Percentiles rank a stretch among this genome's conserved stretches.
These are phyloP conservation scores for Tachuris rubrigastra DNA, from an alignment of 2,113 vertebrate genomes.

Conservation along the genomic window DNA sequence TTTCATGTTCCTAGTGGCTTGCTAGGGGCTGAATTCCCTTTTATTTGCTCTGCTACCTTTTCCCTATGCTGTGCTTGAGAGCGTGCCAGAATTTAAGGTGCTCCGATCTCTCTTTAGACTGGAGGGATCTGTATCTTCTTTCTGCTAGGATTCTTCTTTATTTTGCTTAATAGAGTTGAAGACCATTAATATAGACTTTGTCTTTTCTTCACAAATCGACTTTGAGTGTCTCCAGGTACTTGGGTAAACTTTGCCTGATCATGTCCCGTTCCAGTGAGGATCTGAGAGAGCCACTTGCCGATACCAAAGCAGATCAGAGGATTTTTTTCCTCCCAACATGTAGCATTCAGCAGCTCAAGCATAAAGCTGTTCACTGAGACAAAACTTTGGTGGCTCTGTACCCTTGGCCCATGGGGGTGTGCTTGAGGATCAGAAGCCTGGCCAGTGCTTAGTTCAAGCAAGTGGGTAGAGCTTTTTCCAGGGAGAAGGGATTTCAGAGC, in stretches of 20 bases:
- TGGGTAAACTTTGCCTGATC: not conserved
- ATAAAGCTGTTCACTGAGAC: not conserved
- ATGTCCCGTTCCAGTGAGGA: not conserved
- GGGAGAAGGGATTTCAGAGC: not conserved
- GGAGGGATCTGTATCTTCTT: not conserved
- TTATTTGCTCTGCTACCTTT: slow-evolving; percentile 22
- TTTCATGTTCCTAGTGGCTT: slow-evolving; percentile 58
- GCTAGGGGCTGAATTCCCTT: slow-evolving; percentile 26
- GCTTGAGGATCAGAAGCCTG: not conserved
- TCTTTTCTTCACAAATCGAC: not conserved
- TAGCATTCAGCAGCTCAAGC: not conserved
- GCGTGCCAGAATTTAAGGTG: not conserved
- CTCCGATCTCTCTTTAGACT: not conserved
- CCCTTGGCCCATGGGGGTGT: not conserved
- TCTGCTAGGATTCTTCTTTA: not conserved
- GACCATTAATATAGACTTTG: not conserved
- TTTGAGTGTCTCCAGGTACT: not conserved
- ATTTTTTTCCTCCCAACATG: not conserved
- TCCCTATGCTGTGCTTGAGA: not conserved
- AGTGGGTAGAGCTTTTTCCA: not conserved
- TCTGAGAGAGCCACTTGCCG: not conserved
- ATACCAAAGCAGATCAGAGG: not conserved
- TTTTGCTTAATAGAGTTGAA: not conserved
- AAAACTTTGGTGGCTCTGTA: not conserved
- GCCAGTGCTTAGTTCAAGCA: not conserved